Conservation (phyloP, 2,888 invertebrate genomes). For the Drosophila nr. medialis region DNA sequence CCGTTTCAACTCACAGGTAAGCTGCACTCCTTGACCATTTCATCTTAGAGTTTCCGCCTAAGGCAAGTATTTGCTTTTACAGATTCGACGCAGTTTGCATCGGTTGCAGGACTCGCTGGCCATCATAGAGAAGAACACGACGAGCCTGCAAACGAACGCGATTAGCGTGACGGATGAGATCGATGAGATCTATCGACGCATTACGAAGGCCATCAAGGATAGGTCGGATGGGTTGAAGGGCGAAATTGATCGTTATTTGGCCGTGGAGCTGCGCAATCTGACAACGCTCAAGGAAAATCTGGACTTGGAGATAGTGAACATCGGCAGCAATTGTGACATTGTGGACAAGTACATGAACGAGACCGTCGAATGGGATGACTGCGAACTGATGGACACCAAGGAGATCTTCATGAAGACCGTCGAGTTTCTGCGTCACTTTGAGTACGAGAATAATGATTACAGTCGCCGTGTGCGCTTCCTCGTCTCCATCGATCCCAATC, state of each 20-base stretch:
- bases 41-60: background rate
- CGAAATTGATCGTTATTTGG: conserved; percentile 96
- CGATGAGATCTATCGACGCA: conserved; percentile 94
- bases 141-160: conserved; percentile 95
- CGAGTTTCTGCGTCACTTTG: conserved; percentile 97
- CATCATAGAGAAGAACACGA: conserved; percentile 94
- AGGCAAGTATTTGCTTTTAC: conserved; percentile 37
- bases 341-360: conserved; percentile 97
- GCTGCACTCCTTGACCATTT: background rate
- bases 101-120: conserved; percentile 94
- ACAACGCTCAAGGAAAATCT: conserved; percentile 96
- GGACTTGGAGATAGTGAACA: conserved; percentile 97
- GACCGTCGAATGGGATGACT: conserved; percentile 95
- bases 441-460: conserved; percentile 96
- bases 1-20: conserved; percentile 93
- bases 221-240: conserved; percentile 93
- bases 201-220: conserved; percentile 95
- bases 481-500: conserved; percentile 96
- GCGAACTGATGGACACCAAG: conserved; percentile 96
- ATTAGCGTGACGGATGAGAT: conserved; percentile 96
- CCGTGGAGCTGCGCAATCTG: conserved; percentile 93
- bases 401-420: conserved; percentile 98
- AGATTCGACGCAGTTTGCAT: conserved; percentile 93
- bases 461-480: conserved; percentile 93
- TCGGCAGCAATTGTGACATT: conserved; percentile 97